Percentiles rank a stretch among this genome's conserved stretches.
These are phyloP conservation scores for Mastomys natalensis DNA, from an alignment of 2,113 vertebrate species.

Conservation along the genomic window DNA sequence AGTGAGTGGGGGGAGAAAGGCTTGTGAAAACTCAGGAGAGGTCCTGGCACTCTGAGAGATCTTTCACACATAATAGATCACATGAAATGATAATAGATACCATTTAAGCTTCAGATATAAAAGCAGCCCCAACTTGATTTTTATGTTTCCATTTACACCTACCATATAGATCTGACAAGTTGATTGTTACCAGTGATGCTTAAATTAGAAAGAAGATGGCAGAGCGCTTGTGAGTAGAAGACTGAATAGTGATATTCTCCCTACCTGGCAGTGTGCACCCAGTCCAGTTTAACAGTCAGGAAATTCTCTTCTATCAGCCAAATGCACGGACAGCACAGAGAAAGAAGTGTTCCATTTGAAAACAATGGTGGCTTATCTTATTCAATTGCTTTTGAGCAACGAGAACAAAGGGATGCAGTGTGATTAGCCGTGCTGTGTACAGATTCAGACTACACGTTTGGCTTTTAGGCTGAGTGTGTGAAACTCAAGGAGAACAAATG, in stretches of 20 bases:
- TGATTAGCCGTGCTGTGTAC: background rate
- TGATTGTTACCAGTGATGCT: conserved; percentile 53
- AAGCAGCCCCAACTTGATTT: conserved; percentile 36
- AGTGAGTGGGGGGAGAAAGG: background rate
- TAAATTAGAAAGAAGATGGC: conserved; percentile 54
- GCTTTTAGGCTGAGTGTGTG: background rate
- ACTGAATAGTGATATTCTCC: background rate
- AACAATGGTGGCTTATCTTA: background rate
- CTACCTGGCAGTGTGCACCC: background rate
- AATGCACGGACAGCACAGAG: background rate
- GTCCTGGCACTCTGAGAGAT: background rate
- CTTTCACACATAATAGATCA: conserved; percentile 5
- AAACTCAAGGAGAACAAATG: background rate
- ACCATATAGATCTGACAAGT: conserved; percentile 47
- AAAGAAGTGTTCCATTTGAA: background rate
- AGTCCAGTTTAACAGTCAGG: background rate
- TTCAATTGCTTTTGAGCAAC: background rate
- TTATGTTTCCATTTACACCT: conserved; percentile 54
- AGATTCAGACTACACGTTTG: background rate
- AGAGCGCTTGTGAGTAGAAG: background rate
- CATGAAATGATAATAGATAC: conserved; percentile 47
- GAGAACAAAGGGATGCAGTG: background rate
- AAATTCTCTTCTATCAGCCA: background rate
- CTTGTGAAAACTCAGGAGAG: background rate
- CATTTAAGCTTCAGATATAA: conserved; percentile 63